phyloP scores from a whole-genome alignment of 2,113 vertebrate species.

The Anthoscopus minutus region DNA sequence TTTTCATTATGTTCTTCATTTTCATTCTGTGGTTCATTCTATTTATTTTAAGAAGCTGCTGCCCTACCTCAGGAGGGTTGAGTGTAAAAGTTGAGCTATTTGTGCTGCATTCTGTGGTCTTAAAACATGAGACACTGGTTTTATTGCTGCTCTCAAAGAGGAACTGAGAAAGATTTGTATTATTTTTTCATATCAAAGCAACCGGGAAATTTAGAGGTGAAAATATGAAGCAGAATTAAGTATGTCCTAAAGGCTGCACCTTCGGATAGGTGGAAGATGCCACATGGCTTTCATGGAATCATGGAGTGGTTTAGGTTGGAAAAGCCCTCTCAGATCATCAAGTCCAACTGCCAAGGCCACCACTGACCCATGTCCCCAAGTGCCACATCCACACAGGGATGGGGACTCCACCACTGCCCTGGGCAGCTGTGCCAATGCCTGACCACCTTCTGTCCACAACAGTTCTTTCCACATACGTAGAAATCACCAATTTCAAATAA shows the following conservation, averaged over 20 bases:
- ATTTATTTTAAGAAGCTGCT: slow-evolving; percentile 6
- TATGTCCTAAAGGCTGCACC: not conserved
- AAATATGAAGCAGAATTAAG: not conserved
- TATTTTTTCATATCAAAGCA: not conserved
- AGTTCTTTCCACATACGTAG: not conserved
- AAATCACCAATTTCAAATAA: not conserved
- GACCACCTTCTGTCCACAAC: not conserved
- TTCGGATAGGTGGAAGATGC: not conserved
- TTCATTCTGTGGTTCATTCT: not conserved
- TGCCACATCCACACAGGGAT: not conserved
- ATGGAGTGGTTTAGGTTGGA: not conserved
- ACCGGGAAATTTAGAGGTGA: not conserved
- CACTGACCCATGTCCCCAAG: not conserved
- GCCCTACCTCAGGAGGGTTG: not conserved
- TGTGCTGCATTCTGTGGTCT: not conserved
- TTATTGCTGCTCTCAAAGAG: slow-evolving; percentile 23
- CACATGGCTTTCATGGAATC: not conserved
- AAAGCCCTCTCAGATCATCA: not conserved
- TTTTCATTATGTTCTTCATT: not conserved
- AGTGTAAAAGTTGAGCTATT: slow-evolving; percentile 5
- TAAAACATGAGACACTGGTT: not conserved
- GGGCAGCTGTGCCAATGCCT: not conserved
- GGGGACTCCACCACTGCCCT: not conserved
- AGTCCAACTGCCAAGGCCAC: not conserved
- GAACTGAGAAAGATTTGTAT: not conserved